These are phyloP conservation scores for Anthopleura xanthogrammica DNA, from an alignment of 92 coral and sea anemone species.

Conservation along the genomic window DNA sequence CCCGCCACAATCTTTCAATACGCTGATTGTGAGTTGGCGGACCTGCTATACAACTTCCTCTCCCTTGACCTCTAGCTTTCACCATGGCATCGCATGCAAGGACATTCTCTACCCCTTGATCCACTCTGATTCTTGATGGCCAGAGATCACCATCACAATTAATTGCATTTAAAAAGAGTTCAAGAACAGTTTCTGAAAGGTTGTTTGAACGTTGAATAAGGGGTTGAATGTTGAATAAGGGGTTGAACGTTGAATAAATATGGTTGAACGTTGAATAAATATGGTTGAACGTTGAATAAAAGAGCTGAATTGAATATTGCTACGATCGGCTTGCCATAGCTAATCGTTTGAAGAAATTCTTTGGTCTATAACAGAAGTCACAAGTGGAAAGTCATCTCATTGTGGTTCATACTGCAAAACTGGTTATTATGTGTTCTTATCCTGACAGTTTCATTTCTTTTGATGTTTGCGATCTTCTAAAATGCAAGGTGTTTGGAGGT, in stretches of 20 bases:
- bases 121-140: constrained; percentile 61
- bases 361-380: not conserved
- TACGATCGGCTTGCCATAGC: not conserved
- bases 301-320: too few species aligned
- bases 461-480: not conserved
- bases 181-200: constrained; percentile 40
- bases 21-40: constrained; percentile 64
- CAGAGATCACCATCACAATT: constrained; percentile 29
- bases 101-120: constrained; percentile 50
- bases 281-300: too few species aligned
- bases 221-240: too few species aligned
- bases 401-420: not conserved
- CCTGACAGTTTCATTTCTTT: not conserved
- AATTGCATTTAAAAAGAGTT: constrained; percentile 40
- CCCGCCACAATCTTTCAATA: constrained; percentile 58
- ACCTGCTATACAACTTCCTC: constrained; percentile 66
- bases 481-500: not conserved
- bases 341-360: not conserved
- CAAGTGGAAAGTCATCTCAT: not conserved
- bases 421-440: not conserved
- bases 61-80: constrained; percentile 50
- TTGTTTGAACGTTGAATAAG: constrained; percentile 19
- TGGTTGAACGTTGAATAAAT: not conserved
- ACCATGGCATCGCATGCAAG: constrained; percentile 51
- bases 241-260: not conserved